A percentile compares a stretch with the other conserved stretches of the same genome.
phyloP scores from a whole-genome alignment of 2,113 vertebrate species.

The Neolamprologus caudopunctatus region DNA sequence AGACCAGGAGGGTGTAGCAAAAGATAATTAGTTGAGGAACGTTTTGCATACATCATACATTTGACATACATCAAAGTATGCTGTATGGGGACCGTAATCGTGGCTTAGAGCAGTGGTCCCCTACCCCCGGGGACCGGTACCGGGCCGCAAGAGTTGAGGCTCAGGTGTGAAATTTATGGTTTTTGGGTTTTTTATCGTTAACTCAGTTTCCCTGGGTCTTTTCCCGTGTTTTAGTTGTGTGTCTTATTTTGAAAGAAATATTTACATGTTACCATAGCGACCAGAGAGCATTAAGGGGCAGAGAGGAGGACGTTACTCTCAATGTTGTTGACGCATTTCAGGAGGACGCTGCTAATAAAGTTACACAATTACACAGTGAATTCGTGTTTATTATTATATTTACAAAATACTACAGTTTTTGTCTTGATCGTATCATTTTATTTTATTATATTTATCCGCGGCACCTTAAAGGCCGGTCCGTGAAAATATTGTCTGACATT shows the following conservation, averaged over 20 bases:
- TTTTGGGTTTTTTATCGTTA: accelerated
- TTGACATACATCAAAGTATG: background rate
- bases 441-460: accelerated
- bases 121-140: accelerated
- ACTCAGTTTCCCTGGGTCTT: background rate
- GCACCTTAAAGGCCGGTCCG: no score
- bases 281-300: background rate
- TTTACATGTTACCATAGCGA: background rate
- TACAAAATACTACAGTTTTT: background rate
- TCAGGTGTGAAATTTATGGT: background rate
- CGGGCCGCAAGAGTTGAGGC: accelerated
- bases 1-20: background rate
- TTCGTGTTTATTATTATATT: background rate
- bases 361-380: background rate
- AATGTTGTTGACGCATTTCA: background rate
- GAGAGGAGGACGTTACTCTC: background rate
- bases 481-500: no score
- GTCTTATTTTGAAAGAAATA: background rate
- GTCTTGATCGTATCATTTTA: accelerated
- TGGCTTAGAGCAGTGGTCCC: background rate
- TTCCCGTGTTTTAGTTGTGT: accelerated
- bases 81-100: accelerated
- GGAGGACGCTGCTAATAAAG: background rate
- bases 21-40: background rate
- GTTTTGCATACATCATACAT: background rate